Conservation (phyloP, 1,140 invertebrate genomes). For the Nilaparvata lugens region DNA sequence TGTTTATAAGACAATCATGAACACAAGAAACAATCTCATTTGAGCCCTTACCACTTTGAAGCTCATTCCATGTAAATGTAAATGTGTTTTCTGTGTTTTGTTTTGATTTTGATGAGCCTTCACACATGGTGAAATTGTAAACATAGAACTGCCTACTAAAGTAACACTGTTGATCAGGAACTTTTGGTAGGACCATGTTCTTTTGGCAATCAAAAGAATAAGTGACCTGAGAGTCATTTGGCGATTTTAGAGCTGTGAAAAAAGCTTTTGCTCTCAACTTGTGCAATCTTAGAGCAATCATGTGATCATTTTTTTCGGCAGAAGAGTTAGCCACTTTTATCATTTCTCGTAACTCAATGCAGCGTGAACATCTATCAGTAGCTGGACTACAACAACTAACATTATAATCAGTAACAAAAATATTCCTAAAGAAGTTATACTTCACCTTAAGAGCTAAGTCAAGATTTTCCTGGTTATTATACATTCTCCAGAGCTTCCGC, state of each 20-base stretch:
- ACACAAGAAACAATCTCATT: conserved; percentile 30
- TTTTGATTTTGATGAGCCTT: conserved; percentile 27
- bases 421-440: conserved; percentile 1
- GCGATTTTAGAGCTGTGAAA: not conserved
- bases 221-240: not conserved
- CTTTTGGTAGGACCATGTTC: conserved; percentile 30
- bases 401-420: conserved; percentile 1
- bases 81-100: conserved; percentile 26
- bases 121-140: conserved; percentile 34
- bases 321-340: not conserved
- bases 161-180: conserved; percentile 32
- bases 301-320: not conserved
- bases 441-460: not conserved
- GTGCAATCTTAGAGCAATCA: not conserved
- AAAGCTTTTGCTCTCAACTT: not conserved
- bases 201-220: conserved; percentile 36
- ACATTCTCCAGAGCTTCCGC: not conserved
- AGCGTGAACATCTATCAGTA: conserved; percentile 1
- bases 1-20: conserved; percentile 24
- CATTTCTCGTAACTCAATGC: not conserved
- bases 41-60: conserved; percentile 26
- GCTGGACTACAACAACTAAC: not conserved
- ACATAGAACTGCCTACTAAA: conserved; percentile 32
- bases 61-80: conserved; percentile 30
- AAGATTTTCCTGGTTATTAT: not conserved